Conservation (phyloP, 2,113 vertebrate genomes). For the Hiodon alosoides region DNA sequence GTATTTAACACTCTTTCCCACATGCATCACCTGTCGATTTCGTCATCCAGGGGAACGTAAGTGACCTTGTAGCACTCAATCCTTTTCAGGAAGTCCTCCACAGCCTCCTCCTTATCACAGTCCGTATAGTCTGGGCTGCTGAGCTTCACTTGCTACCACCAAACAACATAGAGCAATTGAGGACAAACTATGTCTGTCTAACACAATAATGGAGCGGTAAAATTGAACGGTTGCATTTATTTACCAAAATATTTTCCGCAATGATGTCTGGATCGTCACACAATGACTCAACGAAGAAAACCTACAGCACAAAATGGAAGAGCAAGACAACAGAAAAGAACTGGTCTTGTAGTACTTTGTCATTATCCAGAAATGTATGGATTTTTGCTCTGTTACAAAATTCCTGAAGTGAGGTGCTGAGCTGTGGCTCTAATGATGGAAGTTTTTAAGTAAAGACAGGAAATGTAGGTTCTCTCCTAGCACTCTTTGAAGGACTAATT, state of each 20-base stretch:
- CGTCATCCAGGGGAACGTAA: slow-evolving; percentile 77
- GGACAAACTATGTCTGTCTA: neutral
- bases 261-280: slow-evolving; percentile 81
- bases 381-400: no score
- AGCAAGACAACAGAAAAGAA: no score
- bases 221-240: slow-evolving; percentile 15
- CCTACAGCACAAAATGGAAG: slow-evolving; percentile 44
- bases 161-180: neutral
- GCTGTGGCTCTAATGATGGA: no score
- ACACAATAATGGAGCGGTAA: neutral
- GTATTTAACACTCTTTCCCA: neutral
- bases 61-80: slow-evolving; percentile 80
- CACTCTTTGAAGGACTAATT: neutral
- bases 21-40: slow-evolving; percentile 71
- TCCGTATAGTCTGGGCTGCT: slow-evolving; percentile 78
- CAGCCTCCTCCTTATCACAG: slow-evolving; percentile 76
- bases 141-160: slow-evolving; percentile 80
- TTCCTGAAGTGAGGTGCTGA: no score
- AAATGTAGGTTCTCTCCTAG: neutral
- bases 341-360: no score
- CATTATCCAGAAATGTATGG: no score
- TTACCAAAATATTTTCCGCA: slow-evolving; percentile 76
- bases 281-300: slow-evolving; percentile 84
- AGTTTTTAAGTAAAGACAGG: neutral
- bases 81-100: slow-evolving; percentile 79